A percentile compares a stretch with the other conserved stretches of the same genome.
Conservation (phyloP, 2,113 vertebrate genomes). For the Pseudonaja textilis region DNA sequence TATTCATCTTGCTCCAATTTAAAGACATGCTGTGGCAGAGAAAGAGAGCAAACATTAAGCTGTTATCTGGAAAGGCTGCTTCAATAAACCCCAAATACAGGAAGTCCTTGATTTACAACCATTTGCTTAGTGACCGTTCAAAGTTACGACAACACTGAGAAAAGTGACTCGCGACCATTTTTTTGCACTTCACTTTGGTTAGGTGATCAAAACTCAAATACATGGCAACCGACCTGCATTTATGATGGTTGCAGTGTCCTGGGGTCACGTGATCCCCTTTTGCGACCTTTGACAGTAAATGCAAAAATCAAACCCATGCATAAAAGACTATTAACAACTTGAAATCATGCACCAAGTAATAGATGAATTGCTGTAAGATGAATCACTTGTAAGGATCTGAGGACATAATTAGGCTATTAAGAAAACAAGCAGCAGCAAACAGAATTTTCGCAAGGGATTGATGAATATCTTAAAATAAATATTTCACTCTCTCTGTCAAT, state of each 20-base stretch:
- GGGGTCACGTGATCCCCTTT: too few relatives aligned
- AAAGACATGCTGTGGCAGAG: slow-evolving; percentile 84
- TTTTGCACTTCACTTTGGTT: too few relatives aligned
- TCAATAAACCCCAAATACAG: not conserved
- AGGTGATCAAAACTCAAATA: too few relatives aligned
- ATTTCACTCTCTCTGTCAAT: not conserved
- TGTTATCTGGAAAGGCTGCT: not conserved
- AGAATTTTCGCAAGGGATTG: not conserved
- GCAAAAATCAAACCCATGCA: not conserved
- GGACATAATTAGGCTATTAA: not conserved
- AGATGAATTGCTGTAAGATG: not conserved
- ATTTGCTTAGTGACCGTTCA: not conserved
- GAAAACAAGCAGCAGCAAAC: not conserved
- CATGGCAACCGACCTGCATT: too few relatives aligned
- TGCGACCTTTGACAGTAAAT: not conserved
- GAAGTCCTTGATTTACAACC: not conserved
- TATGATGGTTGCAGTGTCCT: too few relatives aligned
- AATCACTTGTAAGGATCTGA: not conserved
- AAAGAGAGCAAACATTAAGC: not conserved
- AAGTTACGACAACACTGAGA: not conserved
- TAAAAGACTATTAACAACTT: not conserved
- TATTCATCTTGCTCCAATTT: slow-evolving; percentile 98
- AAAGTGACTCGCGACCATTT: not conserved
- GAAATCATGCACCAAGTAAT: not conserved
- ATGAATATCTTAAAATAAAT: not conserved